Conservation (phyloP, 2,797 vertebrate species). For the Sebastes iracundus region DNA sequence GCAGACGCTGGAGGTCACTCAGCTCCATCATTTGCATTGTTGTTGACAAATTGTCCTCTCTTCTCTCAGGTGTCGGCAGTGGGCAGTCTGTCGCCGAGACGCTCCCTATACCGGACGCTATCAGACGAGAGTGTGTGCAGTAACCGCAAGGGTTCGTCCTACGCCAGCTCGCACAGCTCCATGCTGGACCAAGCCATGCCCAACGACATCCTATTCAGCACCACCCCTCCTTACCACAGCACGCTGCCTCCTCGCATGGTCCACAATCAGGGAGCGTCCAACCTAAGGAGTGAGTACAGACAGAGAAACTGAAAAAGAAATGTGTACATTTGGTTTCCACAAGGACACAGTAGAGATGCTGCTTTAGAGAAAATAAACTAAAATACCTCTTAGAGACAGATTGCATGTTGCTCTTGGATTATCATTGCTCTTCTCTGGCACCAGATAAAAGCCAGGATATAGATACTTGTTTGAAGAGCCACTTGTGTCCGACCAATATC, state of each 20-base stretch:
- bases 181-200: conserved; percentile 93
- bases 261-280: conserved; percentile 86
- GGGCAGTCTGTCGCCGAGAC: conserved; percentile 87
- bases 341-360: neutral
- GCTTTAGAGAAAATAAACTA: conserved; percentile 6
- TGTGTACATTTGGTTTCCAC: neutral
- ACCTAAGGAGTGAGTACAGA: conserved; percentile 90
- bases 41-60: conserved; percentile 26
- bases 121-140: conserved; percentile 96
- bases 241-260: conserved; percentile 90
- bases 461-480: conserved; percentile 66
- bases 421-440: conserved; percentile 43
- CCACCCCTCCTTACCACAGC: conserved; percentile 92
- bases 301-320: neutral
- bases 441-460: conserved; percentile 56
- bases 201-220: conserved; percentile 96
- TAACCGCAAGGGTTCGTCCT: conserved; percentile 90
- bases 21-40: neutral
- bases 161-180: conserved; percentile 91
- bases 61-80: conserved; percentile 83
- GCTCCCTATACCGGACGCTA: conserved; percentile 91
- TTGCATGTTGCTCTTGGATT: conserved; percentile 50
- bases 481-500: conserved; percentile 60
- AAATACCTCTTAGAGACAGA: conserved; percentile 13
- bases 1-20: neutral